These are phyloP conservation scores for Paracyclopina nana DNA, from an alignment of 1,140 invertebrate genomes.

Conservation along the genomic window DNA sequence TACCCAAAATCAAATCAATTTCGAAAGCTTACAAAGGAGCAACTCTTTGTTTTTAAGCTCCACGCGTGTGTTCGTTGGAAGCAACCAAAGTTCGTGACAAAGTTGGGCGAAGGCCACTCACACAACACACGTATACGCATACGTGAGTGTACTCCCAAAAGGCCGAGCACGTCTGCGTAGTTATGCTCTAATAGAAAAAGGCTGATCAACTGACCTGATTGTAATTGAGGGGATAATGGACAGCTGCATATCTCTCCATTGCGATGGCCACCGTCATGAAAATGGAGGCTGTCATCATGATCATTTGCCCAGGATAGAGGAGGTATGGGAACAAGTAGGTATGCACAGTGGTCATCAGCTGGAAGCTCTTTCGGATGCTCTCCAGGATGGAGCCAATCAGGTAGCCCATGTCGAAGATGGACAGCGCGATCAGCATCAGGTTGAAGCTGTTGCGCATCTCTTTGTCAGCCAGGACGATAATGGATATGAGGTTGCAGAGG, in stretches of 20 bases:
- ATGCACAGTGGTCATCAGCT: neutral
- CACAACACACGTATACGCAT: no score
- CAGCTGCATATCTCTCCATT: constrained; percentile 14
- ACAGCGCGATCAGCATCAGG: constrained; percentile 6
- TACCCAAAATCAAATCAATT: no score
- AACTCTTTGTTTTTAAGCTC: no score
- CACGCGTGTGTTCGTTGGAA: no score
- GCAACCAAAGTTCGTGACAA: no score
- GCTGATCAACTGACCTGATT: constrained; percentile 3
- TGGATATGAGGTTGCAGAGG: constrained; percentile 4
- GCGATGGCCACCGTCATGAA: constrained; percentile 17
- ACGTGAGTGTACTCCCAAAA: no score
- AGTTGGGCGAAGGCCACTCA: no score
- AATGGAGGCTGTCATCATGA: constrained; percentile 8
- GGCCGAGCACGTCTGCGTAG: no score
- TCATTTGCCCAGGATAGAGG: constrained; percentile 2
- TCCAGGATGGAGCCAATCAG: constrained; percentile 12
- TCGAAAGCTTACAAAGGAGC: no score
- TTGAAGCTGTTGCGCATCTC: constrained; percentile 15
- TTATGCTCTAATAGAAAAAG: no score
- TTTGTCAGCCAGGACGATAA: constrained; percentile 1
- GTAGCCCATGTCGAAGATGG: constrained; percentile 10
- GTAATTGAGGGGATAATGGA: constrained; percentile 16
- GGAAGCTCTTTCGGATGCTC: constrained; percentile 9
- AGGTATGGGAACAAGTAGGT: constrained; percentile 11